These are phyloP conservation scores for Nemopilema nomurai DNA, from an alignment of 30 jellyfish, hydroid and myxozoan species.

Conservation along the genomic window DNA sequence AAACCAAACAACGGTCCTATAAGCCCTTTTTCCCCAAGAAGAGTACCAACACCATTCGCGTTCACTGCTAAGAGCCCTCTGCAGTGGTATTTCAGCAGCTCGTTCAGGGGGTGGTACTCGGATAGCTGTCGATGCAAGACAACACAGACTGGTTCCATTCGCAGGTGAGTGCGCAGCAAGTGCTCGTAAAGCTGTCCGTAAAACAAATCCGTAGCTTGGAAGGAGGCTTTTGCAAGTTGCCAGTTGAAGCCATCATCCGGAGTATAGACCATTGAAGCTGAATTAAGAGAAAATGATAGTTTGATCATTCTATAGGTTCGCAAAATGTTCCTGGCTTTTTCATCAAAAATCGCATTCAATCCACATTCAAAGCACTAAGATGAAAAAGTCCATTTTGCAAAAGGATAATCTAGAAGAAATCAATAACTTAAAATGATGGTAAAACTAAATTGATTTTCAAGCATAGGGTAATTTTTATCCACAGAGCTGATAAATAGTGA, in stretches of 20 bases:
- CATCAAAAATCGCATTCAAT: no score
- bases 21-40: constrained; percentile 19
- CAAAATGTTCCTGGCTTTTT: not conserved
- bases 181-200: constrained; percentile 67
- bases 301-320: not conserved
- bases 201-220: constrained; percentile 53
- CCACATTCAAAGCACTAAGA: no score
- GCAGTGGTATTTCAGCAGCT: constrained; percentile 72
- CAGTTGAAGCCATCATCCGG: constrained; percentile 77
- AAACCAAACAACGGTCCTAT: constrained; percentile 51
- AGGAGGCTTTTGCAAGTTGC: constrained; percentile 67
- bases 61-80: constrained; percentile 56
- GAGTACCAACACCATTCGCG: not conserved
- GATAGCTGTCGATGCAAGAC: constrained; percentile 61
- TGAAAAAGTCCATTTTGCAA: no score
- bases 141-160: constrained; percentile 73
- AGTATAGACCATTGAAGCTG: constrained; percentile 66
- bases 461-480: no score
- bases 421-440: no score
- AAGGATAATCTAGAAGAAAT: no score
- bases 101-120: constrained; percentile 71
- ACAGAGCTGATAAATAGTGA: no score
- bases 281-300: not conserved
- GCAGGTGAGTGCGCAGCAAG: constrained; percentile 65
- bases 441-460: no score